Percentiles rank a stretch among this genome's conserved stretches.
These are phyloP conservation scores for Chionis minor DNA, from an alignment of 2,113 vertebrate genomes.

Conservation along the genomic window DNA sequence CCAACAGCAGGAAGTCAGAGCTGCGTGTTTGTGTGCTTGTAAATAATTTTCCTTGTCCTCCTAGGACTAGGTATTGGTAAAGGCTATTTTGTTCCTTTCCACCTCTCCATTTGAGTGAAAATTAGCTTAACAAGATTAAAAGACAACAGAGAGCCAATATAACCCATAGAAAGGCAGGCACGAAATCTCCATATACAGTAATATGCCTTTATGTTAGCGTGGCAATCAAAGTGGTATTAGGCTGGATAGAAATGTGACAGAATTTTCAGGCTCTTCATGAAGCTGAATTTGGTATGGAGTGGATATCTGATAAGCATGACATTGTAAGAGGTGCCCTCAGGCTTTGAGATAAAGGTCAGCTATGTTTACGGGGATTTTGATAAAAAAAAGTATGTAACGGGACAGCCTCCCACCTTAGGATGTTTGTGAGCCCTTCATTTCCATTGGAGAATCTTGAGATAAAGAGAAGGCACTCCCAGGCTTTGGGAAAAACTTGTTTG, in stretches of 20 bases:
- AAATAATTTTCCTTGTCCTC: not conserved
- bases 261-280: not conserved
- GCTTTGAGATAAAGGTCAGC: not conserved
- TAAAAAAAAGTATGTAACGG: not conserved
- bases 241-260: not conserved
- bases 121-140: not conserved
- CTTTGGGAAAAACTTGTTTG: not conserved
- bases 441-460: not conserved
- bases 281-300: not conserved
- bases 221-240: not conserved
- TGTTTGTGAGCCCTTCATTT: not conserved
- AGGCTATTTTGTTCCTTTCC: conserved; percentile 14
- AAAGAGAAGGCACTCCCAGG: not conserved
- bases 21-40: not conserved
- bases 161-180: not conserved
- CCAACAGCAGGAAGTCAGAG: conserved; percentile 30
- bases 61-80: not conserved
- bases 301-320: not conserved
- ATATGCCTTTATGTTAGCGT: not conserved
- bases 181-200: not conserved
- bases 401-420: not conserved
- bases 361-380: not conserved
- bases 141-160: not conserved
- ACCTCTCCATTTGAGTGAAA: not conserved
- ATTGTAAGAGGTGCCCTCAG: not conserved